phyloP scores from a whole-genome alignment of 2,888 invertebrate genomes.

The Ganaspis brasiliensis region DNA sequence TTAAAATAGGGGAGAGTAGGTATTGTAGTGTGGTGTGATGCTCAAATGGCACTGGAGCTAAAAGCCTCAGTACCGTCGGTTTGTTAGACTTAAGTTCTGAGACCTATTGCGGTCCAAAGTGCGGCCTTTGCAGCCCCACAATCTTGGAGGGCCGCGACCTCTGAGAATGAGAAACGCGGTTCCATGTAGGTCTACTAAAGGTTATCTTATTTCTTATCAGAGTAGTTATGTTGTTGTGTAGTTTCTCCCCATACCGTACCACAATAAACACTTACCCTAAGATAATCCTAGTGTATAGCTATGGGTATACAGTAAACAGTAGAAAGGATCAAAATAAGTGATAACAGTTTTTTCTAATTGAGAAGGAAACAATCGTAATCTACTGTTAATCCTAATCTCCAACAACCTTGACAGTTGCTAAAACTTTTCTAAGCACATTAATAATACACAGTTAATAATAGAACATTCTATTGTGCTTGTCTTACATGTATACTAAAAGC shows the following conservation, averaged over 20 bases:
- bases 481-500: too few relatives aligned
- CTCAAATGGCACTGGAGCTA: conserved; percentile 76
- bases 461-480: too few relatives aligned
- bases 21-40: conserved; percentile 74
- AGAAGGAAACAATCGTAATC: too few relatives aligned
- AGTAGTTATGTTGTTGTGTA: conserved; percentile 5
- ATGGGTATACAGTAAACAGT: neutral
- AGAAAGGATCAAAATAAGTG: too few relatives aligned
- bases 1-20: conserved; percentile 47
- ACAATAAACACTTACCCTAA: neutral
- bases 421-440: too few relatives aligned
- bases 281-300: too few relatives aligned
- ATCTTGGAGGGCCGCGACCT: conserved; percentile 61
- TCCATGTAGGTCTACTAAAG: conserved; percentile 32
- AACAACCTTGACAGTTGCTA: too few relatives aligned
- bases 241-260: conserved; percentile 8
- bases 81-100: conserved; percentile 69
- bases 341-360: too few relatives aligned
- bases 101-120: conserved; percentile 60
- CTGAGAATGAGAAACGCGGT: conserved; percentile 41
- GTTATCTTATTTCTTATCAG: conserved; percentile 37
- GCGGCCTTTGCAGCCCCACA: conserved; percentile 59
- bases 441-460: too few relatives aligned
- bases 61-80: conserved; percentile 69
- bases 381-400: too few relatives aligned